Evolutionary conservation across 2,113 vertebrate genomes (phyloP), one percentile per base, ranked within the genome.

Genomic region (Coptodon rendalli): DNA sequence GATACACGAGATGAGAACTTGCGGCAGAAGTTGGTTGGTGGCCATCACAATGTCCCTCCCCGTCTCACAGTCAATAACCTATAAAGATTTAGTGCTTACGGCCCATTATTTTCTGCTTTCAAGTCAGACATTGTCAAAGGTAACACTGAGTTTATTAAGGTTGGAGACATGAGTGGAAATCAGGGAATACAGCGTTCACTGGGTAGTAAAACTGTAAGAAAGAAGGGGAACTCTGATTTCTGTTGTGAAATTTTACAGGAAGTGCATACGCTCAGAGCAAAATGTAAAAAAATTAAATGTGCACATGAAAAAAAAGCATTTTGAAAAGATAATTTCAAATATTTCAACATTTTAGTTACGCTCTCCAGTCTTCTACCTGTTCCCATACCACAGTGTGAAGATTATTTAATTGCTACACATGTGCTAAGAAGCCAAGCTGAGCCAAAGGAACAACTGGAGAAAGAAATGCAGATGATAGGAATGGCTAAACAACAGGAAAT

Each of bases 41-140:
- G 56, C 85, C 10, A 54, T 57, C 83, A 83, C 82, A 59, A 27
- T 2, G 78, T 24, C 78, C 82, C 63, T 40, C 88, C 88, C 66
- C 85, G 85, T 96, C 96, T 48, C 89, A 87, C 73, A 84, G 89
- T 96, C 96, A 96, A 96, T 96, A 96, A 93, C 94, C 93, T 94
- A 94, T 94, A 96, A 96, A 94, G 93, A 95, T 96, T 96, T 95
- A 95, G 92, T 91, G 92, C 96, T 96, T 96, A 96, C 94, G 89
- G 93, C 92, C 96, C 94, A 96, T 96, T 96, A 96, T 96, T 96
- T 96, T 95, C 96, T 96, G 95, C 95, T 96, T 95, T 96, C 89
- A 96, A 96, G 92, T 97, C 96, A 94, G 94, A 96, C 95, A 85
- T 94, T 95, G 95, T 96, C 96, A 96, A 95, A 96, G 92, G 91